Conservation (phyloP, 2,888 invertebrate species). For the Cerceris ruficornis region DNA sequence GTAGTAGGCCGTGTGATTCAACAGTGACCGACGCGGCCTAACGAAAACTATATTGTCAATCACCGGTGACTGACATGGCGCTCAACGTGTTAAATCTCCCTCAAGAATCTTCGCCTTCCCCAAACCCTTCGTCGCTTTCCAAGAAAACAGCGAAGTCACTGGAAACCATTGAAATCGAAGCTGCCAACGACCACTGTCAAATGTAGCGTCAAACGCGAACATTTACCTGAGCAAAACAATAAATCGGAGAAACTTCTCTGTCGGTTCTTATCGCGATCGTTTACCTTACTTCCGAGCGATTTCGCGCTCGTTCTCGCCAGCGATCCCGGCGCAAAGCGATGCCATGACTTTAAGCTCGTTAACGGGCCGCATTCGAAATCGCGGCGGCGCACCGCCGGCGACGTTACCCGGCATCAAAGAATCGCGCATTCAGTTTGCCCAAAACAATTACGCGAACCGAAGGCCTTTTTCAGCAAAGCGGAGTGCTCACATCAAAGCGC, state of each 20-base stretch:
- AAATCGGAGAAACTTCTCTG: background rate
- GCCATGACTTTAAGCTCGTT: slow-evolving; percentile 57
- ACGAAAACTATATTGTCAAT: too few species aligned
- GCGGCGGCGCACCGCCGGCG: slow-evolving; percentile 23
- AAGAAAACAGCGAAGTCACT: too few species aligned
- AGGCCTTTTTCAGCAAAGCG: slow-evolving; percentile 53
- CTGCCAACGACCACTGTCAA: too few species aligned
- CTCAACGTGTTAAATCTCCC: too few species aligned
- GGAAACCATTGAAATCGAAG: too few species aligned
- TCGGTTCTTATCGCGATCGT: background rate
- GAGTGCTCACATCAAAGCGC: slow-evolving; percentile 54
- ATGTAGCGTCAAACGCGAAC: too few species aligned
- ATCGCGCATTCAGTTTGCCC: slow-evolving; percentile 58
- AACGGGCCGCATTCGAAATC: slow-evolving; percentile 55
- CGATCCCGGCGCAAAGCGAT: slow-evolving; percentile 17
- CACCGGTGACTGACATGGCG: too few species aligned
- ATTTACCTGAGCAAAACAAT: too few species aligned
- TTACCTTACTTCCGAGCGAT: slow-evolving; percentile 29
- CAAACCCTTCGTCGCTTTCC: too few species aligned
- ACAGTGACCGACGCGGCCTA: too few species aligned
- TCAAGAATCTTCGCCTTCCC: too few species aligned
- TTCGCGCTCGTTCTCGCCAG: slow-evolving; percentile 8
- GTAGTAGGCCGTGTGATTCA: too few species aligned
- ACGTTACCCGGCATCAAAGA: slow-evolving; percentile 53
- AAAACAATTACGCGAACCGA: slow-evolving; percentile 64